Base-by-base conservation (phyloP, 2,797 vertebrate species). In the Myoxocephalus aenaeus region DNA sequence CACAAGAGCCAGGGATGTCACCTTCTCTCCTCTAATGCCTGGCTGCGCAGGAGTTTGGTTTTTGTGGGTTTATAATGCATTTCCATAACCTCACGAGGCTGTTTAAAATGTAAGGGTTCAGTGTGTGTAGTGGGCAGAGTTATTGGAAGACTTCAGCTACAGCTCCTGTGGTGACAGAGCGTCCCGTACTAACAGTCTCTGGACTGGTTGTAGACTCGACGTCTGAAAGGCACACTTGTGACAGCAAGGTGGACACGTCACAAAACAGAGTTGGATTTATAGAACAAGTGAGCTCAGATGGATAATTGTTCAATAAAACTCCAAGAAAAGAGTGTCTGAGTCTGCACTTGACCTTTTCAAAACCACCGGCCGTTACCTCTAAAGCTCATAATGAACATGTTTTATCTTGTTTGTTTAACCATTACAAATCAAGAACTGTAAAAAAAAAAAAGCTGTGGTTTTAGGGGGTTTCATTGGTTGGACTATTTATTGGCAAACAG, bases 1-100 rank as follows among this genome's bases (percentile, higher is more conserved):
- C 25, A 29, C 36, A 1, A 5, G 80, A 79, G 92, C 92, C 93
- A 92, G 85, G 79, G 92, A 93, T 94, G 93, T 93, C 94, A 93
- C 93, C 90, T 87, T 79, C 77, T 70, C 83, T 75, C 69, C 83
- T 89, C 82, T 78, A 89, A 65, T 68, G 22, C 51, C 75, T 86
- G 73, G 77, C 77, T 85, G 79, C 14, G 20, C 70, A 80, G 74
- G 62, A 58, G 78, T 84, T 76, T 81, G 80, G 71, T 85, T 59
- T 90, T 72, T 73, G 82, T 76, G 82, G 88, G 46, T 53, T 73
- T 59, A 78, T 74, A 48, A 14, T 70, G 65, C 62, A 82, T 91
- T 88, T 88, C 77, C 82, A 83, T 75, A 36, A 34, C 29, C 42
- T 75, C 72, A 32, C 3, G 73, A 76, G 76, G 63, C 27, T 73